Conservation (phyloP, 2,888 invertebrate genomes). For the Ptychoptera contaminata region DNA sequence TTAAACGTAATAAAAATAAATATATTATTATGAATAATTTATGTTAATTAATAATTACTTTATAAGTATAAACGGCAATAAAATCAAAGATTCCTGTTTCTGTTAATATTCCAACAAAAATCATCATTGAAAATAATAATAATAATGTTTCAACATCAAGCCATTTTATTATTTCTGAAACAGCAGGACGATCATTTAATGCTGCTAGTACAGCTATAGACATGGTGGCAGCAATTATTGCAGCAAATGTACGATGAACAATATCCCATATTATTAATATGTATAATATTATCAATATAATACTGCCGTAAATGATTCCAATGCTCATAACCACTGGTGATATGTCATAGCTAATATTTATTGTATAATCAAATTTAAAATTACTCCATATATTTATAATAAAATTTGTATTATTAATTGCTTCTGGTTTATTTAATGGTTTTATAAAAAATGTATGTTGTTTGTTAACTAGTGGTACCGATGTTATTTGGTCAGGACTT, state of each 20-base stretch:
- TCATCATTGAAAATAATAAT: constrained; percentile 82
- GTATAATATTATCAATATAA: constrained; percentile 57
- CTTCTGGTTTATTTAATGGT: too few relatives aligned
- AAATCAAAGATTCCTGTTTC: constrained; percentile 86
- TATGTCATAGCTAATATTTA: constrained; percentile 43
- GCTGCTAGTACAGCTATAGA: constrained; percentile 62
- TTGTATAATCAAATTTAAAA: constrained; percentile 25
- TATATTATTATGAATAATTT: constrained; percentile 2
- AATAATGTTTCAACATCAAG: constrained; percentile 71
- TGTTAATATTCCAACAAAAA: constrained; percentile 69
- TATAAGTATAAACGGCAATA: constrained; percentile 62
- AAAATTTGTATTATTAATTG: too few relatives aligned
- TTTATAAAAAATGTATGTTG: too few relatives aligned
- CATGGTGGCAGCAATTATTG: constrained; percentile 63
- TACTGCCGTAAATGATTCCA: constrained; percentile 56
- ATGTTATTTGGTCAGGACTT: too few relatives aligned
- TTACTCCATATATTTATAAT: constrained; percentile 11
- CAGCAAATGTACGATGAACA: constrained; percentile 70
- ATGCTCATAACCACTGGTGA: constrained; percentile 46
- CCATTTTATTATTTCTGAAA: constrained; percentile 70
- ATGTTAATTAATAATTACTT: constrained; percentile 33
- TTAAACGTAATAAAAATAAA: constrained; percentile 23
- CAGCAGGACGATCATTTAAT: constrained; percentile 59
- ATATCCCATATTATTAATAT: constrained; percentile 72
- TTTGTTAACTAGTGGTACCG: too few relatives aligned